Evolutionary conservation across 2,113 vertebrate species (phyloP), one percentile per base, ranked within the genome.

Genomic region (Chiloscyllium plagiosum): DNA sequence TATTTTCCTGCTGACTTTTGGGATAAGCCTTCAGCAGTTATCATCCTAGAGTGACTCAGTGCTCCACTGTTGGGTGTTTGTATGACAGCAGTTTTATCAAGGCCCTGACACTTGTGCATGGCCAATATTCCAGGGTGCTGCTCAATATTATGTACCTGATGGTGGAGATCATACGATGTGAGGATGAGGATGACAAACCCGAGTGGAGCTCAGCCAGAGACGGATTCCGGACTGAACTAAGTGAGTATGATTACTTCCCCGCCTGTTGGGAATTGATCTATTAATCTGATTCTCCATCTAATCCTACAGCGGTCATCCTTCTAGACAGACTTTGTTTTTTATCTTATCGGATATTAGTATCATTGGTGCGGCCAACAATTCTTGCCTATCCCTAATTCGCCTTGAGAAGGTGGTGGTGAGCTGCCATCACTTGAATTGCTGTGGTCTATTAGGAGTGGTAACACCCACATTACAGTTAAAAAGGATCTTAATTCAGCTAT

Each of bases 131-230:
- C 97, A 99, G 99, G 97, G 99, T 99, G 85, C 97, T 99, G 94
- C 97, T 99, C 96, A 99, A 98, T 65, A 98, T 99, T 97, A 98
- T 99, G 99, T 99, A 99, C 97, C 97, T 99, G 96, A 97, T 99
- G 98, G 98, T 99, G 97, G 99, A 99, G 97, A 99, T 98, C 95
- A 97, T 99, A 89, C 98, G 98, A 3, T 97, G 98, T 96, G 97
- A 98, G 95, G 96, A 85, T 96, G 98, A 99, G 72, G 97, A 98
- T 0, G 98, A 98, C 96, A 96, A 96, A 4, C 97, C 98, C 0
- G 98, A 98, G 96, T 99, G 99, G 99, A 98, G 95, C 66, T 96
- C 96, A 12, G 97, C 98, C 94, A 97, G 98, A 96, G 98, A 99
- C 96, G 97, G 98, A 87, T 99, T 99, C 97, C 98, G 98, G 97